Evolutionary conservation across 1,140 invertebrate species (phyloP).

Genomic region (Hyposmocoma kahamanoa): DNA sequence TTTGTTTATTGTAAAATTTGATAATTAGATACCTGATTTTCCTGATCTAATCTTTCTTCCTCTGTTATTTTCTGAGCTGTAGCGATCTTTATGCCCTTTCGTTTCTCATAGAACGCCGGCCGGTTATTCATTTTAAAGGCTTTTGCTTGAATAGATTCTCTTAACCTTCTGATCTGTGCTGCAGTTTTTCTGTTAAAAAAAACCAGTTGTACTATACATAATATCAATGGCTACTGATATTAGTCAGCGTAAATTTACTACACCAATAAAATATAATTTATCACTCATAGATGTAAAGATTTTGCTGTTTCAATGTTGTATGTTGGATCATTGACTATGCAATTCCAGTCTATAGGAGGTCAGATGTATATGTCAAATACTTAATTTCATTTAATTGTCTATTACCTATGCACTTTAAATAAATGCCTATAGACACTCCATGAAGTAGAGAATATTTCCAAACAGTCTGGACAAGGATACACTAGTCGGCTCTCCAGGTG

Average conservation of each 20-base stretch:
- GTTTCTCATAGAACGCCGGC: constrained; percentile 54
- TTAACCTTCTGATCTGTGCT: constrained; percentile 75
- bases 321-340: no score
- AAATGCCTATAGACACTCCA: constrained; percentile 84
- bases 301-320: no score
- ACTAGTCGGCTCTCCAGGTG: constrained; percentile 78
- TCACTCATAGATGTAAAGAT: no score
- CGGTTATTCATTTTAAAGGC: constrained; percentile 73
- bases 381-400: no score
- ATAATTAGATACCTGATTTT: constrained; percentile 60
- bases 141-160: constrained; percentile 75
- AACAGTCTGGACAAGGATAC: constrained; percentile 80
- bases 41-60: constrained; percentile 65
- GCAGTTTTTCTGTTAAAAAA: constrained; percentile 72
- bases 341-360: no score
- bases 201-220: no score
- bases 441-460: constrained; percentile 79
- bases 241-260: no score
- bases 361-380: no score
- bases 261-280: no score
- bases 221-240: no score
- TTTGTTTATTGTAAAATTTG: neutral
- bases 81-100: constrained; percentile 39
- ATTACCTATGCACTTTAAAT: constrained; percentile 78
- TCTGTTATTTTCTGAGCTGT: constrained; percentile 47